Evolutionary conservation across 2,888 invertebrate genomes (phyloP), one percentile per base, ranked within the genome.

Genomic region (Halictus quadricinctus): DNA sequence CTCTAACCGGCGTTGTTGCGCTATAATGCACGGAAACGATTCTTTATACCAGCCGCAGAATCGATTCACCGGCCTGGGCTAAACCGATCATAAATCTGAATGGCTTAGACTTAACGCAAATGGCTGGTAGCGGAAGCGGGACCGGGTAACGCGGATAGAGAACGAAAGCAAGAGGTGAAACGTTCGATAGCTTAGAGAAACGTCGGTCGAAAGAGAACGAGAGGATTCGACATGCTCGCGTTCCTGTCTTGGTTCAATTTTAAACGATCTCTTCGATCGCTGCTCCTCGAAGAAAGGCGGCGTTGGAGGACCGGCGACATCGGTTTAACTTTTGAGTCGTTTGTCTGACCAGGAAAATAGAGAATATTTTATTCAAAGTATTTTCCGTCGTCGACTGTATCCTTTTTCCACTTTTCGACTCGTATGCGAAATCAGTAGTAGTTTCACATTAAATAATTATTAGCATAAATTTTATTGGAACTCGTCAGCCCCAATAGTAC

Each of bases 41-140:
- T 78, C 74, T 73, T 81, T 69, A 74, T 54, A 60, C 72, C 64
- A 69, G n/a, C 58, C 79, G 79, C 84, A 66, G 79, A 79, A 89
- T 88, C 87, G 89, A 89, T 87, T 79, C 83, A 72, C 58, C 58
- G n/a, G n/a, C 10, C 66, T 77, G 69, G 76, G 66, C 85, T 91
- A 89, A 92, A 90, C 88, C 91, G 90, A 92, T 91, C 91, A 88
- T 92, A 93, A 93, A 93, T 92, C 90, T 83, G 88, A 90, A 83
- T 88, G 87, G 88, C 87, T 90, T 91, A 90, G 72, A 78, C 43
- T 76, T 84, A 85, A 86, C 85, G 50, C 58, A n/a, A 70, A 64
- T 48, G 76, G 36, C 4, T 18, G n/a, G 12, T 29, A n/a, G 29
- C 18, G 29, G 10, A 18, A 50, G n/a, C n/a, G 54, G 29, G 41